Percentiles rank a stretch among this genome's conserved stretches.
Conservation (phyloP, 2,797 vertebrate genomes). For the Spatula versicolor region DNA sequence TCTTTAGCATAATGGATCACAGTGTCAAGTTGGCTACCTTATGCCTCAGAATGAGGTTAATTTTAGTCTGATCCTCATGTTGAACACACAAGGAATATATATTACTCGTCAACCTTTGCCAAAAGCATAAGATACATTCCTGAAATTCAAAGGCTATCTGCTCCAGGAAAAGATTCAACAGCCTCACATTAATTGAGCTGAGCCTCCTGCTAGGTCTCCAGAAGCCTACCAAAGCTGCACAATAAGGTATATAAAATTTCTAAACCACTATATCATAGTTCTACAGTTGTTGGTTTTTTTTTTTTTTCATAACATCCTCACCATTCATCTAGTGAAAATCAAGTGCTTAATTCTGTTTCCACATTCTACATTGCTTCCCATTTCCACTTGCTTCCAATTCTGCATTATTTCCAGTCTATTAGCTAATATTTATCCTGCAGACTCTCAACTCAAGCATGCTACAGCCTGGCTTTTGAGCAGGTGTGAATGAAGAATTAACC, state of each 20-base stretch:
- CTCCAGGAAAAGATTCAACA: slow-evolving; percentile 24
- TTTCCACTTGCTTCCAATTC: no score
- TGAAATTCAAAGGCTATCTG: slow-evolving; percentile 42
- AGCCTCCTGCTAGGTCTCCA: not conserved
- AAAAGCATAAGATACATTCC: slow-evolving; percentile 40
- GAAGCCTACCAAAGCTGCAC: not conserved
- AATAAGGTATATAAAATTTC: not conserved
- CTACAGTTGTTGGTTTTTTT: not conserved
- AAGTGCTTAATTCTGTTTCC: slow-evolving; percentile 4
- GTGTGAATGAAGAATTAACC: not conserved
- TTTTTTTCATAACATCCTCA: not conserved
- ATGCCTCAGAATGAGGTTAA: slow-evolving; percentile 67
- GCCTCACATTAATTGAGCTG: not conserved
- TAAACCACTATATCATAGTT: not conserved
- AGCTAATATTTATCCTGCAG: not conserved
- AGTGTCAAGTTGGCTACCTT: slow-evolving; percentile 70
- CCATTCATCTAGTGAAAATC: not conserved
- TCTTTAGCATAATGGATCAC: slow-evolving; percentile 71
- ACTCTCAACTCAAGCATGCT: not conserved
- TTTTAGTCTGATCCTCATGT: slow-evolving; percentile 67
- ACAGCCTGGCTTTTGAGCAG: not conserved
- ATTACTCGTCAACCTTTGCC: slow-evolving; percentile 71
- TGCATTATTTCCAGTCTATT: not conserved
- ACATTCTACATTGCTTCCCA: not conserved
- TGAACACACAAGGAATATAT: slow-evolving; percentile 70